Evolutionary conservation across 2,888 invertebrate species (phyloP).

Genomic region (Cosmorhoe ocellata): DNA sequence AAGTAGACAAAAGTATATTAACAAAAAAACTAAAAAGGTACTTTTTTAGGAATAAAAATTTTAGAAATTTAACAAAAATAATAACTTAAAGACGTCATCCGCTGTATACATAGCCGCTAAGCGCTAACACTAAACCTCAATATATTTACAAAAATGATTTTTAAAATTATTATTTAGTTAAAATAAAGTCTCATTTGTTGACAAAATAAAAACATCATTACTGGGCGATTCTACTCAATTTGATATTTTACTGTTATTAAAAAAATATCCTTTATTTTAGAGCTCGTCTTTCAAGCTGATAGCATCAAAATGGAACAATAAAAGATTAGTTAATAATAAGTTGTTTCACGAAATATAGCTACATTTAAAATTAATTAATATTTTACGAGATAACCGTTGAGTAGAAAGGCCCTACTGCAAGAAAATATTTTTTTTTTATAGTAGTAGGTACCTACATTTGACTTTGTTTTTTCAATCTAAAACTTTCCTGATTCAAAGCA

Average conservation of each 20-base stretch:
- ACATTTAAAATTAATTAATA: too few relatives aligned
- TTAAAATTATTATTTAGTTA: slow-evolving; percentile 16
- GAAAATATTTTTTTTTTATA: too few relatives aligned
- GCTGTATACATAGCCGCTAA: slow-evolving; percentile 56
- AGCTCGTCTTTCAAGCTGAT: too few relatives aligned
- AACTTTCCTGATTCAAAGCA: slow-evolving; percentile 12
- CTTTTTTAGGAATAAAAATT: slow-evolving; percentile 77
- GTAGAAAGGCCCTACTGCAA: too few relatives aligned
- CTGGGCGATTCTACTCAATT: too few relatives aligned
- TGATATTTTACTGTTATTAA: too few relatives aligned
- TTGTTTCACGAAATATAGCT: too few relatives aligned
- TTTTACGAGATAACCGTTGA: too few relatives aligned
- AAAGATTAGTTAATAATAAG: too few relatives aligned
- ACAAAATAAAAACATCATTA: neutral
- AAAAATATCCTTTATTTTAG: too few relatives aligned
- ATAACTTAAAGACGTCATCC: slow-evolving; percentile 53
- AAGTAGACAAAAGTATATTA: slow-evolving; percentile 59
- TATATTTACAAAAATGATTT: slow-evolving; percentile 35
- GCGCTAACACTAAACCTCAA: slow-evolving; percentile 55
- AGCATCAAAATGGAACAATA: too few relatives aligned
- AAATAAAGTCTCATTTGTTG: slow-evolving; percentile 10
- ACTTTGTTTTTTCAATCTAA: neutral
- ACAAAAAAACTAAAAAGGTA: slow-evolving; percentile 70
- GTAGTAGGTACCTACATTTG: too few relatives aligned
- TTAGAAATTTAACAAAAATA: slow-evolving; percentile 68